These are phyloP conservation scores for Neomicropteryx cornuta DNA, from an alignment of 1,140 invertebrate species.

Conservation along the genomic window DNA sequence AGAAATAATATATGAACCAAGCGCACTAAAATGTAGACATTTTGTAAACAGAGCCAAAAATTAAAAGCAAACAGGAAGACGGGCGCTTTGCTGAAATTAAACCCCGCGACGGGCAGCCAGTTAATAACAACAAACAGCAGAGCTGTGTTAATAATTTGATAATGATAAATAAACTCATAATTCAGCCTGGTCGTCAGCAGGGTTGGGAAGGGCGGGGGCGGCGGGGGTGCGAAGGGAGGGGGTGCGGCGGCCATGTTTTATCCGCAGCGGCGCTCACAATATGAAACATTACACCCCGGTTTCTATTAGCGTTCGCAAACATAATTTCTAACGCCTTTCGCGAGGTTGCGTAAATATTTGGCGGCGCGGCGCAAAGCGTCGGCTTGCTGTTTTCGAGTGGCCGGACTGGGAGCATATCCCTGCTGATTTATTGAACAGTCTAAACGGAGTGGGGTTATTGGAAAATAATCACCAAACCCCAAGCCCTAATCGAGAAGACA, in stretches of 20 bases:
- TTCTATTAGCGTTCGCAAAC: conserved; percentile 15
- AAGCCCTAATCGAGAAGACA: too few relatives aligned
- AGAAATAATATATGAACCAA: too few relatives aligned
- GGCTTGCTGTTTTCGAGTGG: too few relatives aligned
- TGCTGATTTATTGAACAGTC: too few relatives aligned
- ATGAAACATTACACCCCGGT: conserved; percentile 17
- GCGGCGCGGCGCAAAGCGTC: too few relatives aligned
- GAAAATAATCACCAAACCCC: too few relatives aligned
- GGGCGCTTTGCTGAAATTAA: not conserved
- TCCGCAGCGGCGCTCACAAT: conserved; percentile 11
- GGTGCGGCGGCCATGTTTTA: conserved; percentile 8
- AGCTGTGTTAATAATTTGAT: conserved; percentile 18
- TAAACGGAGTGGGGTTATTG: too few relatives aligned
- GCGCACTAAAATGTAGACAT: too few relatives aligned
- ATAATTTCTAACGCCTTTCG: conserved; percentile 17
- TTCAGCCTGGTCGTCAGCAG: conserved; percentile 13
- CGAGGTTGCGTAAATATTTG: too few relatives aligned
- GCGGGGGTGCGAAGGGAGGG: conserved; percentile 6
- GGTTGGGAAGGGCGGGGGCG: conserved; percentile 1
- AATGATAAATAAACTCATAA: conserved; percentile 19
- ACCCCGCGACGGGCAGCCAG: conserved; percentile 7
- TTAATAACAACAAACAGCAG: conserved; percentile 16
- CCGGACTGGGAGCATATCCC: too few relatives aligned
- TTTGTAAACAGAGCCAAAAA: too few relatives aligned
- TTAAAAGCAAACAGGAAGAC: too few relatives aligned